phyloP scores from a whole-genome alignment of 2,888 invertebrate genomes.

The Octonoba sinensis region DNA sequence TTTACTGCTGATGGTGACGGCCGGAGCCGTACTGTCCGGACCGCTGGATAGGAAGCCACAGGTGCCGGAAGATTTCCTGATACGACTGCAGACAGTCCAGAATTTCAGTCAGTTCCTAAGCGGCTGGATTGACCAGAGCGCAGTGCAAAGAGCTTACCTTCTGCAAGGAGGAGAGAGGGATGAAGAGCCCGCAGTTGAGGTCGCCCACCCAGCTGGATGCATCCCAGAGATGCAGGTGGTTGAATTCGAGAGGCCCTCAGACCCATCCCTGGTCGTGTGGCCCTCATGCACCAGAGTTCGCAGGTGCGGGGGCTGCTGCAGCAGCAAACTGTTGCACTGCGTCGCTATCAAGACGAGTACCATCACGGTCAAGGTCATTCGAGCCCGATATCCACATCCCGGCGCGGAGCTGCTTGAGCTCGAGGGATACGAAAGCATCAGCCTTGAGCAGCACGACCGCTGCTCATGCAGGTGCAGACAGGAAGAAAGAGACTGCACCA shows the following conservation, averaged over 20 bases:
- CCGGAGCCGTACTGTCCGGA: conserved; percentile 24
- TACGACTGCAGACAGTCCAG: conserved; percentile 47
- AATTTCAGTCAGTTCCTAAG: conserved; percentile 59
- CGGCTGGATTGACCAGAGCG: conserved; percentile 52
- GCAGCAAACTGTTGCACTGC: conserved; percentile 63
- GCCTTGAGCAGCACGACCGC: conserved; percentile 55
- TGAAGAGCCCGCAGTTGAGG: conserved; percentile 24
- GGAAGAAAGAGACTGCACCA: conserved; percentile 74
- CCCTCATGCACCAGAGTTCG: conserved; percentile 65
- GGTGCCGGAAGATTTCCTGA: conserved; percentile 58
- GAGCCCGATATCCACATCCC: conserved; percentile 53
- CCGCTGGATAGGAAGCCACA: conserved; percentile 13
- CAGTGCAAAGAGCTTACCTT: conserved; percentile 59
- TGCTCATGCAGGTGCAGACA: conserved; percentile 50
- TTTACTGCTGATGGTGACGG: conserved; percentile 34
- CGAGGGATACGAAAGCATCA: conserved; percentile 47
- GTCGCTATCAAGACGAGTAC: conserved; percentile 47
- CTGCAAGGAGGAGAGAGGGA: conserved; percentile 37
- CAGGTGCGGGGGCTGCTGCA: conserved; percentile 65
- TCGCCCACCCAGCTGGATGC: conserved; percentile 67
- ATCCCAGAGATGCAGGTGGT: conserved; percentile 67
- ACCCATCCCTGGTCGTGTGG: conserved; percentile 74
- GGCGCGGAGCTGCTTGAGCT: conserved; percentile 49
- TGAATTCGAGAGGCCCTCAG: conserved; percentile 67
- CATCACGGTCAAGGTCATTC: conserved; percentile 57